A percentile compares a stretch with the other conserved stretches of the same genome.
These are phyloP conservation scores for Ooceraea biroi DNA, from an alignment of 1,140 invertebrate genomes.

Conservation along the genomic window DNA sequence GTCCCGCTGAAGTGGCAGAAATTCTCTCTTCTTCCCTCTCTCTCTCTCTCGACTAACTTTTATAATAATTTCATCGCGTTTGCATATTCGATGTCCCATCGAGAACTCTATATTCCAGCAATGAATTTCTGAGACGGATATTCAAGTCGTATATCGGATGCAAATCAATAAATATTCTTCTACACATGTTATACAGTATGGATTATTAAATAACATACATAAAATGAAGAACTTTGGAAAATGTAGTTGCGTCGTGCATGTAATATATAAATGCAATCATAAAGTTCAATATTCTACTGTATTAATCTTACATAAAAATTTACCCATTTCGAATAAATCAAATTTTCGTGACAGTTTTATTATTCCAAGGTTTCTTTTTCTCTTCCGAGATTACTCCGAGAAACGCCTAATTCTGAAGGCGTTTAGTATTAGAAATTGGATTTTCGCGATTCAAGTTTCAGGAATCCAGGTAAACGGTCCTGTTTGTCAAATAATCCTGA, in stretches of 20 bases:
- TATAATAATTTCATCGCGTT: conserved; percentile 62
- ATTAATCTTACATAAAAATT: conserved; percentile 14
- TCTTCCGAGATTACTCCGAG: background rate
- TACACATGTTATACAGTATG: background rate
- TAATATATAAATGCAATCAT: background rate
- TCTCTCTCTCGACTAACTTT: conserved; percentile 45
- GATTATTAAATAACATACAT: conserved; percentile 1
- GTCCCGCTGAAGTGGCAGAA: conserved; percentile 59
- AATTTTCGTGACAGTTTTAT: background rate
- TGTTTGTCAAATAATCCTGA: conserved; percentile 34
- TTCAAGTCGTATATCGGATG: background rate
- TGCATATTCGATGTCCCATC: conserved; percentile 58
- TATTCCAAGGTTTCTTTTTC: background rate
- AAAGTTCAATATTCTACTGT: background rate
- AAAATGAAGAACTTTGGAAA: conserved; percentile 16
- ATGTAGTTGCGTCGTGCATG: background rate
- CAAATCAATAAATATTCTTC: conserved; percentile 10
- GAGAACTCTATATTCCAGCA: conserved; percentile 55
- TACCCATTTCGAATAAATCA: background rate
- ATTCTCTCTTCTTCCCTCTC: conserved; percentile 34
- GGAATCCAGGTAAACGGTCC: conserved; percentile 5
- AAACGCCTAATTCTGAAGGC: background rate
- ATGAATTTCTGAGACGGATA: conserved; percentile 53
- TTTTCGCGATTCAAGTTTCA: conserved; percentile 17
- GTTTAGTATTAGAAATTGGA: background rate